Evolutionary conservation across 2,888 invertebrate genomes (phyloP).

Genomic region (Homarus gammarus): DNA sequence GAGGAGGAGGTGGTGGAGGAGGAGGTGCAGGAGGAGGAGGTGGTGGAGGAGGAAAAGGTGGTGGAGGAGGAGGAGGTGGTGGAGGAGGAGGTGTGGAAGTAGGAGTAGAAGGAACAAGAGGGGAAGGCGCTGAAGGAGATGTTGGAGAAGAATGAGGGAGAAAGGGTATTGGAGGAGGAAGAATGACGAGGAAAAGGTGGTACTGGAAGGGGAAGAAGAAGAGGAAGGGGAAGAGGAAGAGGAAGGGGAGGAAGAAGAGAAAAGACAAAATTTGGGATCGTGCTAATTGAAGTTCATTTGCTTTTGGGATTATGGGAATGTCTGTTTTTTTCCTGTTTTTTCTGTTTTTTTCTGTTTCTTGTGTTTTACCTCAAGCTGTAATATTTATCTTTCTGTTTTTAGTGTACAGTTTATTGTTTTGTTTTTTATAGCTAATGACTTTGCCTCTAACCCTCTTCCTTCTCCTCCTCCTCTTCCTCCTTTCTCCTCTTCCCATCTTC

Average conservation of each 20-base stretch:
- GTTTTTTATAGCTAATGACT: neutral
- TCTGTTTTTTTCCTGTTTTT: no score
- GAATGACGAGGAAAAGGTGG: neutral
- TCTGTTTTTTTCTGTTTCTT: no score
- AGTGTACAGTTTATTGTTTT: neutral
- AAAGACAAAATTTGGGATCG: neutral
- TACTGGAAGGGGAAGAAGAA: neutral
- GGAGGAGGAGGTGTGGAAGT: neutral
- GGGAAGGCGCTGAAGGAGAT: neutral
- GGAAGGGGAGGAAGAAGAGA: neutral
- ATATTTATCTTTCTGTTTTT: neutral
- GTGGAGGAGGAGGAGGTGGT: neutral
- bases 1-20: no score
- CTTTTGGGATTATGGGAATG: neutral
- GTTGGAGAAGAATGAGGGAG: neutral
- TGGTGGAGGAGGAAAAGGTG: neutral
- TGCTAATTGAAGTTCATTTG: slow-evolving; percentile 6
- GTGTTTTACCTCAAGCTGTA: no score
- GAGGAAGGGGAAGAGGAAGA: neutral
- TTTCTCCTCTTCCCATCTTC: neutral
- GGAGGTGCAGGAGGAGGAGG: neutral
- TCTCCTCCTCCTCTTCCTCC: neutral
- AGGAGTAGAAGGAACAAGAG: neutral
- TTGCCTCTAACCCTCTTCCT: neutral
- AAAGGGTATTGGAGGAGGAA: neutral